phyloP scores from a whole-genome alignment of 2,797 vertebrate species.

The Tympanoctomys barrerae region DNA sequence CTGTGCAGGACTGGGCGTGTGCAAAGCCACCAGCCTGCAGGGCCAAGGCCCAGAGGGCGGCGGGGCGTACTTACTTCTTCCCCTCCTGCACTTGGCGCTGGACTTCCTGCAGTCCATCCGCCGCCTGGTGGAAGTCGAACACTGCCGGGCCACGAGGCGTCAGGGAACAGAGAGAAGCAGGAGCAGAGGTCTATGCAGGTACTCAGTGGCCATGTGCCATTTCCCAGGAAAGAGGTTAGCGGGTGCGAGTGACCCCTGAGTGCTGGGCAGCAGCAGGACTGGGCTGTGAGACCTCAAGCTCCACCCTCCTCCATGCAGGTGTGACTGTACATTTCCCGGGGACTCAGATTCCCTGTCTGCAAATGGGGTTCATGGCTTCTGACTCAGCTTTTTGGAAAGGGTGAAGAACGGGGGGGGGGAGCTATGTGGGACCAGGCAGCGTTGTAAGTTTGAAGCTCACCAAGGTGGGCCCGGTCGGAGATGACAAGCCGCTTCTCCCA shows the following conservation, averaged over 20 bases:
- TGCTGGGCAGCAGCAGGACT: background rate
- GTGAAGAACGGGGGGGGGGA: too few species aligned
- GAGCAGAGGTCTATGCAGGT: background rate
- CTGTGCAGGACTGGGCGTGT: background rate
- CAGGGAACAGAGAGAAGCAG: background rate
- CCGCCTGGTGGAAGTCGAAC: conserved; percentile 98
- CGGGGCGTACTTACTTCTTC: conserved; percentile 92
- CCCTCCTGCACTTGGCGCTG: conserved; percentile 98
- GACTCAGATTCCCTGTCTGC: background rate
- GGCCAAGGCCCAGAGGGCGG: background rate
- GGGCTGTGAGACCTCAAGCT: background rate
- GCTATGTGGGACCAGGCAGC: background rate
- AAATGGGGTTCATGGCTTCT: background rate
- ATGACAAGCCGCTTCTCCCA: conserved; percentile 99
- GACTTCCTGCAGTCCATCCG: conserved; percentile 97
- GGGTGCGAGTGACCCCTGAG: too few species aligned
- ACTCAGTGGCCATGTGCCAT: background rate
- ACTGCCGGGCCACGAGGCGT: conserved; percentile 88
- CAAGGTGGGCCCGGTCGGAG: conserved; percentile 98
- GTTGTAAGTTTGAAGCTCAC: conserved; percentile 86
- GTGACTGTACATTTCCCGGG: background rate
- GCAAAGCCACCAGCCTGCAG: background rate
- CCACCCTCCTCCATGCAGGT: background rate
- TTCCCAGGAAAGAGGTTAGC: background rate
- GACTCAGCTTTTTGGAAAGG: background rate